These are phyloP conservation scores for Cyphomyrmex costatus DNA, from an alignment of 1,140 invertebrate species.

Conservation along the genomic window DNA sequence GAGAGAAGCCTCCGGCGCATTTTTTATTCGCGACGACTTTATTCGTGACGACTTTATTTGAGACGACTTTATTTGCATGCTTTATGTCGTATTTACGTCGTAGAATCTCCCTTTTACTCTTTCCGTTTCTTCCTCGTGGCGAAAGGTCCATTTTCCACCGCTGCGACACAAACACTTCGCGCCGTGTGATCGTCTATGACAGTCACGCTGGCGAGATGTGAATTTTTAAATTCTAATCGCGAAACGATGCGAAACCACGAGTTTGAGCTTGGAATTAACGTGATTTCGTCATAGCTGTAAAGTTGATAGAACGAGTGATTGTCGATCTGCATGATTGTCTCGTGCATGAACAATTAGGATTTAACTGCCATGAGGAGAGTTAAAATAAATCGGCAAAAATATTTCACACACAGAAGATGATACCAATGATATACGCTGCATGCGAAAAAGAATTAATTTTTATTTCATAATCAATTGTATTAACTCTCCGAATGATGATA, in stretches of 20 bases:
- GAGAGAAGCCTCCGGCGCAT: background rate
- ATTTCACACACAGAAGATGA: background rate
- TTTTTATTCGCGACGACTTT: conserved; percentile 18
- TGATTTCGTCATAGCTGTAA: background rate
- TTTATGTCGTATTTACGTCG: conserved; percentile 28
- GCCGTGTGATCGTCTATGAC: background rate
- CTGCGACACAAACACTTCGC: too few relatives aligned
- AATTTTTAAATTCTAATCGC: conserved; percentile 55
- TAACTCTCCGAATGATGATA: background rate
- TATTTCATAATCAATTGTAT: background rate
- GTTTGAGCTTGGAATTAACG: conserved; percentile 20
- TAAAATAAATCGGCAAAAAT: background rate
- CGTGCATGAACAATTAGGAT: conserved; percentile 1
- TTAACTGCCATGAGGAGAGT: background rate
- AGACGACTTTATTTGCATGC: conserved; percentile 21
- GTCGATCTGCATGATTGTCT: conserved; percentile 27
- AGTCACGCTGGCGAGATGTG: background rate
- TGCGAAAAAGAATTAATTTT: background rate
- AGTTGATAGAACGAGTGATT: conserved; percentile 5
- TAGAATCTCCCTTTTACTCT: background rate
- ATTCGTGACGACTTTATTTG: conserved; percentile 31
- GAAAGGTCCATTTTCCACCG: conserved; percentile 26
- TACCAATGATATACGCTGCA: background rate
- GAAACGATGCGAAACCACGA: conserved; percentile 7
- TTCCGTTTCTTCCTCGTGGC: background rate